Evolutionary conservation across 2,113 vertebrate species (phyloP), one percentile per base, ranked within the genome.

Genomic region (Oncorhynchus nerka): DNA sequence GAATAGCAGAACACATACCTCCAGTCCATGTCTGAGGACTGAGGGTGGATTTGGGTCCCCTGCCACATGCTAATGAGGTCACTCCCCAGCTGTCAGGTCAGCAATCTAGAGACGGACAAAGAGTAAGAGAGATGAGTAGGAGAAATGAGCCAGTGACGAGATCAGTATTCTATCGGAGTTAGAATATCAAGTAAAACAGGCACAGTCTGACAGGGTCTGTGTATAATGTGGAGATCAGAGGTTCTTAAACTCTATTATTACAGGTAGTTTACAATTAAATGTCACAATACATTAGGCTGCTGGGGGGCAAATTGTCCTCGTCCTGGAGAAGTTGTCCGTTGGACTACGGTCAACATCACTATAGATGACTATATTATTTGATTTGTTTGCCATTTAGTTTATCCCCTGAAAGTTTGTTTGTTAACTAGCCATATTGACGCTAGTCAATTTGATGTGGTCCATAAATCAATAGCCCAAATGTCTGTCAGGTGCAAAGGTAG

Each of bases 1-100:
- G 2, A 1, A 5, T 34, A 9, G 15, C 9, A 3, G 62, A 48
- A 12, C 12, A 11, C 76, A 22, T 90, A 99, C 98, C 97, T 99
- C 98, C 62, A 99, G 93, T 75, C 98, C 98, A 13, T 99, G 98
- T 28, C 28, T 64, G 28, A 28, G 28, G 28, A 28, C 98, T 26
- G 26, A 26, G 26, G 26, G 26, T 2, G 0, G 98, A 99, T 67
- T 95, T 90, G 3, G 98, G 97, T 3, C 98, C 98, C 73, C 98
- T 93, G 51, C 98, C 98, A 86, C 97, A 98, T n/a, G 97, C 92
- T 32, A 96, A 39, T 99, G 97, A 12, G 98, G 28, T 28, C 28
- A 28, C 28, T 4, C 28, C 28, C 28, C 28, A 28, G 28, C 28
- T 99, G 83, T 99, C 98, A 99, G 89, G 93, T 99, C 97, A 6